These are phyloP conservation scores for Gasterosteus nipponicus DNA, from an alignment of 2,113 vertebrate genomes.

Conservation along the genomic window DNA sequence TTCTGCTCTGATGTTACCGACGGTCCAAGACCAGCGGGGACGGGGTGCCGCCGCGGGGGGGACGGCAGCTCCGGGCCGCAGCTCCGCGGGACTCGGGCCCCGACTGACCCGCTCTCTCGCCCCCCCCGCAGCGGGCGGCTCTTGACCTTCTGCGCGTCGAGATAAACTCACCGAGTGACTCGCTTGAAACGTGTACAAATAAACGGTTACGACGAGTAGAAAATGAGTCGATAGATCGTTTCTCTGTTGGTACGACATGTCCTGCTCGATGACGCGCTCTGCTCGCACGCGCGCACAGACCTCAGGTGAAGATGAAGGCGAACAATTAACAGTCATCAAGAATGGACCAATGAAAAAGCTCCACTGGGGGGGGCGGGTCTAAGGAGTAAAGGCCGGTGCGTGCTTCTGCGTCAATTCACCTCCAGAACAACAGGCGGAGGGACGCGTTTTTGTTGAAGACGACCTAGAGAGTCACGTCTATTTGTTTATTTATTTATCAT, in stretches of 20 bases:
- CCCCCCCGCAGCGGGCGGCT: neutral
- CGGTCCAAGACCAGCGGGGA: conserved; percentile 20
- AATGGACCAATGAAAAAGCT: conserved; percentile 52
- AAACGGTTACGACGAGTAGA: conserved; percentile 33
- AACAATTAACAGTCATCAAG: conserved; percentile 47
- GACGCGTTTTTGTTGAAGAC: too few species aligned
- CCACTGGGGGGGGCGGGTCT: neutral
- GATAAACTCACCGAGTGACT: conserved; percentile 40
- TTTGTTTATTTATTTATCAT: too few species aligned
- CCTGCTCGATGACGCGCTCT: conserved; percentile 14
- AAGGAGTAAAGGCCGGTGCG: too few species aligned
- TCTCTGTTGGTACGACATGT: conserved; percentile 71
- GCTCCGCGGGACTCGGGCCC: neutral
- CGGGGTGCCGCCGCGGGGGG: neutral
- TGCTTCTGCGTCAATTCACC: too few species aligned
- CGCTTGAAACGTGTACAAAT: conserved; percentile 7
- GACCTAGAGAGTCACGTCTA: too few species aligned
- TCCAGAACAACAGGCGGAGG: too few species aligned
- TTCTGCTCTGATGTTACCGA: conserved; percentile 11
- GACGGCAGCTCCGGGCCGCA: neutral
- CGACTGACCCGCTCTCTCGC: neutral
- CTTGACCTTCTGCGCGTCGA: neutral
- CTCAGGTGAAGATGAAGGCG: conserved; percentile 8
- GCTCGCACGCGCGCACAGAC: conserved; percentile 13
- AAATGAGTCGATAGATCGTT: conserved; percentile 14